Base-by-base conservation (phyloP, 2,888 invertebrate species). In the Venusia cambrica region DNA sequence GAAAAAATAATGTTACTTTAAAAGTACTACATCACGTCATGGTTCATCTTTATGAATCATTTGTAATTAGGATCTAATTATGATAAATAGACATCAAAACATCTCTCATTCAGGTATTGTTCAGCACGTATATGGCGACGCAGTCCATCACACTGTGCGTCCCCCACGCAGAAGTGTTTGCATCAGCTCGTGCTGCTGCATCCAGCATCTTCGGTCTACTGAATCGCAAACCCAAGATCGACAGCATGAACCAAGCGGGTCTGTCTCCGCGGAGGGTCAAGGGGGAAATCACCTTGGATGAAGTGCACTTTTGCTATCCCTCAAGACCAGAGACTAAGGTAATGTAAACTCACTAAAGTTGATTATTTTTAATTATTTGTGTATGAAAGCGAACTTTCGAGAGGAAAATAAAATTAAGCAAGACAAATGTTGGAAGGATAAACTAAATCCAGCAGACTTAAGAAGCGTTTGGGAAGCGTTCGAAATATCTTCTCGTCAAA, bases 271-370 rank as follows among this genome's bases (percentile, higher is more conserved):
- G 73, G n/a, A 63, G 74, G 21, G 88, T 92, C 0, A 76, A 70
- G 2, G 96, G 96, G 0, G 89, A 92, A 26, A 91, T 96, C 14
- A 81, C 88, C 38, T 89, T 96, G 51, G 89, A 90, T 48, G 88
- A 92, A 48, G 89, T 96, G 1, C 83, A 90, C 52, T 96, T 96
- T 62, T 88, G 89, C 28, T 96, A 96, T 68, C 96, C 96, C 0
- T 91, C 95, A 0, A 76, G 96, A 26, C 89, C 91, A 6, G 92
- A 94, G 51, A 91, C 93, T 0, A 88, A 89, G 78, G 92, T 92
- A 63, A n/a, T 32, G 46, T 39, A 18, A n/a, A n/a, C n/a, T n/a
- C n/a, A n/a, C n/a, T n/a, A n/a, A n/a, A n/a, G n/a, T n/a, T n/a
- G n/a, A n/a, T n/a, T n/a, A n/a, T n/a, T n/a, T n/a, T n/a, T n/a